Conservation (phyloP, 2,113 vertebrate species). For the Deroptyus accipitrinus region DNA sequence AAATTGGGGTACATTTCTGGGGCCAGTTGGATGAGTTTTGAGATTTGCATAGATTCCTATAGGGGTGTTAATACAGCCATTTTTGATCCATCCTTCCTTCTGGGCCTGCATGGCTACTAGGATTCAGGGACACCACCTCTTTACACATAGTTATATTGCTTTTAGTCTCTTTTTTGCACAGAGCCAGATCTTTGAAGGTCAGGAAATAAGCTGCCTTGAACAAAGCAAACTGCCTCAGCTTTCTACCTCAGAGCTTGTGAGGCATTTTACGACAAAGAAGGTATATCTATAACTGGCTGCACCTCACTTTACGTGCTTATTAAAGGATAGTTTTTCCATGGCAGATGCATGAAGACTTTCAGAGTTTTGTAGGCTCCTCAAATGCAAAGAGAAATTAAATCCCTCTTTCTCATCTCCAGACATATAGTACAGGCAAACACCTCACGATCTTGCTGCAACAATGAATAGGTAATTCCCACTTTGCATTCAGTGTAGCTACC, state of each 20-base stretch:
- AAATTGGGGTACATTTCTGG: background rate
- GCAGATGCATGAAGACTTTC: background rate
- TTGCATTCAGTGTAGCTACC: background rate
- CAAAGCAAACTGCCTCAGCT: background rate
- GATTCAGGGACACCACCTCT: background rate
- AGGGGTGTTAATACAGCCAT: background rate
- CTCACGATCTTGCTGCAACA: background rate
- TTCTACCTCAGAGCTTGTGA: background rate
- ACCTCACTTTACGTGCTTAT: background rate
- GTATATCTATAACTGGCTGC: background rate
- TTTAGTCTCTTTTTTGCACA: background rate
- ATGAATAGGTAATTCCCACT: background rate
- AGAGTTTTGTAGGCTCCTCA: background rate
- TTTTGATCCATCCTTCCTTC: background rate
- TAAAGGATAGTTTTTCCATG: background rate
- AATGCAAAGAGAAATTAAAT: background rate
- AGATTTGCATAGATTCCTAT: background rate
- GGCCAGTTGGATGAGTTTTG: background rate
- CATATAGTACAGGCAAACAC: background rate
- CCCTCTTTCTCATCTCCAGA: background rate
- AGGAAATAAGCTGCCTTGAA: background rate
- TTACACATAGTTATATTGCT: background rate
- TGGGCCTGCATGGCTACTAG: background rate
- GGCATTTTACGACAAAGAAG: background rate
- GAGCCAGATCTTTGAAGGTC: background rate